Base-by-base conservation (phyloP, 2,888 invertebrate species). In the Apoda limacodes region DNA sequence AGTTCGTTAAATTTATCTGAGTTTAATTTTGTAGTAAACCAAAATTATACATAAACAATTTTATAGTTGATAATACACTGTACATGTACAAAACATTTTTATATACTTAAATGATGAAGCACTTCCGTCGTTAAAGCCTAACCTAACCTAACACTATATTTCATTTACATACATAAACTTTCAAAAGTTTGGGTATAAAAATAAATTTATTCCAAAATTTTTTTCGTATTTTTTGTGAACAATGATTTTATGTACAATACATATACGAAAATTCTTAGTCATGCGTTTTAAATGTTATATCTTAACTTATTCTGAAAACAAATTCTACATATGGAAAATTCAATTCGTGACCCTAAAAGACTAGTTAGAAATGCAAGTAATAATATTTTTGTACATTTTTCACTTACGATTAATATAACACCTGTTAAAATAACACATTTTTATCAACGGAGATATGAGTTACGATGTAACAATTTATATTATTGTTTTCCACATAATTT, bases 281-380 rank as follows among this genome's bases (percentile, higher is more conserved):
- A 61, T 43, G 49, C 50, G 56, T 52, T 46, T 35, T 42, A 45
- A 50, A 52, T 41, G 55, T 51, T 48, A 44, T 47, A 51, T 51
- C 52, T 30, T 42, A 62, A 45, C 50, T 55, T 56, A 50, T 46
- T 39, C 45, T 47, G 50, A 52, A 45, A 57, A 54, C 51, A 51
- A 48, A 55, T 52, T 50, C 40, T 55, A 59, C 55, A 55, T 51
- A 45, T 48, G 51, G 41, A 50, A 40, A 49, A 13, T 32, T 50
- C 48, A 46, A 54, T 56, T 63, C 60, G 71, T 74, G 78, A 74
- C 69, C 69, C 74, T 72, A 75, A 60, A 52, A 64, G 76, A 80
- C 80, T 80, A 78, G 76, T 68, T 56, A 67, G 71, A 78, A 80
- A 80, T 76, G 75, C 75, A 74, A 63, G 61, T 65, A 62, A 61